phyloP scores from a whole-genome alignment of 2,113 vertebrate genomes.

The Bubo blakistoni region DNA sequence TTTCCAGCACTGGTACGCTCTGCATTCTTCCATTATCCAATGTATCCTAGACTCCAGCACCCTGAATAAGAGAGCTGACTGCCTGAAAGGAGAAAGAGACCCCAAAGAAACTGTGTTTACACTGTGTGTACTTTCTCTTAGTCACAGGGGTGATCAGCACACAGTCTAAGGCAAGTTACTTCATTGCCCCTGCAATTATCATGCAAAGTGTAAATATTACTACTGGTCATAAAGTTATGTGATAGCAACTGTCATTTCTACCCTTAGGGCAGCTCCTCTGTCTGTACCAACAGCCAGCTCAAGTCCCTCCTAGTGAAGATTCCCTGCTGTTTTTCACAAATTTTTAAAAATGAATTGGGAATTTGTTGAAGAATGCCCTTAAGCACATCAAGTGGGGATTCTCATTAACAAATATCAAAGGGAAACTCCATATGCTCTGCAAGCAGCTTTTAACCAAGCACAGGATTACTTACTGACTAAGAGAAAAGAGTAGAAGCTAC shows the following conservation, averaged over 20 bases:
- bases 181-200: neutral
- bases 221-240: neutral
- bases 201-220: neutral
- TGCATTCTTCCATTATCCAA: neutral
- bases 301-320: neutral
- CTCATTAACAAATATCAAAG: constrained; percentile 52
- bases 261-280: neutral
- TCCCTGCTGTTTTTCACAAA: constrained; percentile 6
- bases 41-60: neutral
- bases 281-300: neutral
- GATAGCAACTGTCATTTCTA: neutral
- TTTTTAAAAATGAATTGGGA: constrained; percentile 8
- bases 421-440: neutral
- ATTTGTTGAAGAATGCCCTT: constrained; percentile 30
- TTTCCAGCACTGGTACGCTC: neutral
- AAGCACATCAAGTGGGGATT: constrained; percentile 13
- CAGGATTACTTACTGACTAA: neutral
- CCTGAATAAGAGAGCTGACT: neutral
- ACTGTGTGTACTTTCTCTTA: neutral
- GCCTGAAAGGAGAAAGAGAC: neutral
- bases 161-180: neutral
- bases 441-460: constrained; percentile 21
- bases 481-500: neutral
- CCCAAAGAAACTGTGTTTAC: neutral
- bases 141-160: neutral